A percentile compares a stretch with the other conserved stretches of the same genome.
phyloP scores from a whole-genome alignment of 2,888 invertebrate species.

The Volucella inanis region DNA sequence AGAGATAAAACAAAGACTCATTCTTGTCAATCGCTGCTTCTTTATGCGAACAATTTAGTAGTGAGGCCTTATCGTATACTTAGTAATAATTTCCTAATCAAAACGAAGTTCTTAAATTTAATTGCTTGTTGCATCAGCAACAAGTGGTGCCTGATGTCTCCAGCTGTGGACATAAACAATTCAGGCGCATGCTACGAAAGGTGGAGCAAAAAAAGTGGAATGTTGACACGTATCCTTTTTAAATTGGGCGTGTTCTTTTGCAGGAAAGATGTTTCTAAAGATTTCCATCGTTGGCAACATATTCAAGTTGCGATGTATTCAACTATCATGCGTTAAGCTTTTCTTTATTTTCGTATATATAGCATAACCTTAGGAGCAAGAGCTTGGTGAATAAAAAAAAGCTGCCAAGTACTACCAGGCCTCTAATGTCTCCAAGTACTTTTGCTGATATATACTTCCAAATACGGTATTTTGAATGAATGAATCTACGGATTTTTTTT shows the following conservation, averaged over 20 bases:
- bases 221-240: slow-evolving; percentile 21
- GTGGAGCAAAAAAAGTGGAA: slow-evolving; percentile 31
- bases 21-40: no score
- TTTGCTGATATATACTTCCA: no score
- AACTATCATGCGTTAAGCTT: not conserved
- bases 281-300: not conserved
- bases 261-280: slow-evolving; percentile 25
- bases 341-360: not conserved
- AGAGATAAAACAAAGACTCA: no score
- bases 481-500: no score
- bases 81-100: no score
- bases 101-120: no score
- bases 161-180: not conserved
- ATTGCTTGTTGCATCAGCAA: slow-evolving; percentile 12
- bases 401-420: not conserved
- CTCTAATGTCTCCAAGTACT: no score
- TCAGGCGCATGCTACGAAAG: slow-evolving; percentile 40
- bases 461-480: no score
- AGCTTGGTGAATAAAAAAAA: not conserved
- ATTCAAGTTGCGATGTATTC: not conserved
- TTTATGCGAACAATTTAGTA: no score
- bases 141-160: slow-evolving; percentile 23
- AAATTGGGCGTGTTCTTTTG: slow-evolving; percentile 33
- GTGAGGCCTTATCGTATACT: no score
- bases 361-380: slow-evolving; percentile 14